Base-by-base conservation (phyloP, 2,888 invertebrate species). In the Altica lythri region DNA sequence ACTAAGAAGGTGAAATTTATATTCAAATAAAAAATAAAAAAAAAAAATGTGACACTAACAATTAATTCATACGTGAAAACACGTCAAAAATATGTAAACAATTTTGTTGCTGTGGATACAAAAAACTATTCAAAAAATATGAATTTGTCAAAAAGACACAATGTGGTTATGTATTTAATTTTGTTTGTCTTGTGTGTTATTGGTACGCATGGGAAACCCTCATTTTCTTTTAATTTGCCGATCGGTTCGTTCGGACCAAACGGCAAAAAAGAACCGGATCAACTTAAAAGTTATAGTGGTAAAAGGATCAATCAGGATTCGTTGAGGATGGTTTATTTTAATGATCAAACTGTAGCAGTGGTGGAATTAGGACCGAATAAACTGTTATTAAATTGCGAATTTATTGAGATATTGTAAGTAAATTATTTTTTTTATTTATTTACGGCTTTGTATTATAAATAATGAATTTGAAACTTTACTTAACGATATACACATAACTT, bases 371-470 rank as follows among this genome's bases (percentile, higher is more conserved):
- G 87, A 2, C 81, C 82, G 4, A 83, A 83, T 57, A 88, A 88
- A 72, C 77, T 86, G 66, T 78, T 90, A 54, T 80, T 87, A 43
- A 86, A 86, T 70, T 92, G 92, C 73, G 89, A 90, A 74, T 81
- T 93, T 66, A 87, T 92, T 70, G 92, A 93, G 81, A 89, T 90
- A 63, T 86, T 86, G 92, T 93, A 77, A 90, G 92, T 89, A 60
- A 1, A 27, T 22, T 14, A 45, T 19, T 25, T 27, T 1, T 18
- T 14, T 18, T 3, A 17, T 5, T 10, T 25, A n/a, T n/a, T n/a
- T n/a, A n/a, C n/a, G n/a, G n/a, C n/a, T n/a, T n/a, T n/a, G n/a
- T n/a, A n/a, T n/a, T n/a, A n/a, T n/a, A n/a, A n/a, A n/a, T n/a
- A n/a, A n/a, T n/a, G n/a, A n/a, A n/a, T n/a, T n/a, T n/a, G n/a